A percentile compares a stretch with the other conserved stretches of the same genome.
Evolutionary conservation across 2,888 invertebrate genomes (phyloP).

Genomic region (Leucoma salicis): DNA sequence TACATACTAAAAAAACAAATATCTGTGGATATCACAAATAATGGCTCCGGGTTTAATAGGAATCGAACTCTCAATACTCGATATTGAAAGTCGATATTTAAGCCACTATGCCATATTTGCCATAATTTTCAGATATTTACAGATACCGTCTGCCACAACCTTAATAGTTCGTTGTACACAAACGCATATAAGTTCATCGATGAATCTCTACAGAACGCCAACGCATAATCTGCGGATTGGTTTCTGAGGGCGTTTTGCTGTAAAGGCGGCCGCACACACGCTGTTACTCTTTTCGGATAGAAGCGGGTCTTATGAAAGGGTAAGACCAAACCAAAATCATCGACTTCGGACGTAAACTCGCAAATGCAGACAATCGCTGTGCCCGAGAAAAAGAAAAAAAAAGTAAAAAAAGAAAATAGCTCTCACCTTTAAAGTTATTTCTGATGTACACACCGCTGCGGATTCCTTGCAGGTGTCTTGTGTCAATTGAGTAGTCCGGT

Average conservation of each 20-base stretch:
- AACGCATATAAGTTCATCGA: conserved; percentile 42
- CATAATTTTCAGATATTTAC: conserved; percentile 72
- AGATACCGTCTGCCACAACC: conserved; percentile 61
- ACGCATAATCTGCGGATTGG: conserved; percentile 48
- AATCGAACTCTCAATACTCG: no score
- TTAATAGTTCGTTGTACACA: conserved; percentile 42
- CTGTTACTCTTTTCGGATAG: conserved; percentile 45
- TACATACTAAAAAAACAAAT: no score
- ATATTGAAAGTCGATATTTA: no score
- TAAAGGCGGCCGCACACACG: conserved; percentile 27
- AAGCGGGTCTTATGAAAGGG: conserved; percentile 58
- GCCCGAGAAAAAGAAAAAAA: conserved; percentile 43
- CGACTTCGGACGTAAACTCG: conserved; percentile 48
- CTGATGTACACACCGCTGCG: conserved; percentile 53
- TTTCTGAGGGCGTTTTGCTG: conserved; percentile 33
- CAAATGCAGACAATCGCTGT: conserved; percentile 58
- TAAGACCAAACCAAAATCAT: conserved; percentile 43
- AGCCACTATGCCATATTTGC: no score
- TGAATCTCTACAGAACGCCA: conserved; percentile 45
- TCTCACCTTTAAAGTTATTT: conserved; percentile 64
- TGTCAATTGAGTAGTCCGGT: conserved; percentile 75
- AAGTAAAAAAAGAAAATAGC: conserved; percentile 28
- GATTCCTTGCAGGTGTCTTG: conserved; percentile 60
- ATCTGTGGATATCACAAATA: no score
- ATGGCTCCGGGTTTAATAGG: no score